phyloP scores from a whole-genome alignment of 1,140 invertebrate species.

The Philopotamus ludificatus region DNA sequence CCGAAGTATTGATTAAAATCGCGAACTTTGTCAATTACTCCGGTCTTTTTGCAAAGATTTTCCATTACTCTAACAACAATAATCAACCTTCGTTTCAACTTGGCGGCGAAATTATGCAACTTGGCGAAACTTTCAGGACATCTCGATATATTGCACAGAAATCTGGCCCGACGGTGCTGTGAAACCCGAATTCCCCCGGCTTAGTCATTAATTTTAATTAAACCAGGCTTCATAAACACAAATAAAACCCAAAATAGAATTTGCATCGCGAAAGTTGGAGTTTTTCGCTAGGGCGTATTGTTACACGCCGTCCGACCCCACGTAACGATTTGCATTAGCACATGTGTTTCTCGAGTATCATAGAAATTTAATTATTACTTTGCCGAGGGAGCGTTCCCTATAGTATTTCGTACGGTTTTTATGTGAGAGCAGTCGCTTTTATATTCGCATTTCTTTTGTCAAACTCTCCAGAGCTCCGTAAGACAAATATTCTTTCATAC shows the following conservation, averaged over 20 bases:
- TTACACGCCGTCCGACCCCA: too few relatives aligned
- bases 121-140: not conserved
- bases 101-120: not conserved
- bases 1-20: too few relatives aligned
- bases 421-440: not conserved
- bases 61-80: not conserved
- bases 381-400: too few relatives aligned
- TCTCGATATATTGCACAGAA: not conserved
- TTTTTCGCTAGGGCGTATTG: too few relatives aligned
- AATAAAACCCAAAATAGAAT: not conserved
- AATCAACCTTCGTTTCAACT: not conserved
- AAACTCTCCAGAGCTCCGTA: not conserved
- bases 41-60: not conserved
- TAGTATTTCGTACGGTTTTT: too few relatives aligned
- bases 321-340: too few relatives aligned
- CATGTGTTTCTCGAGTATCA: too few relatives aligned
- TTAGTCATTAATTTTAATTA: not conserved
- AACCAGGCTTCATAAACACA: not conserved
- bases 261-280: too few relatives aligned
- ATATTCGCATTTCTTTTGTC: not conserved
- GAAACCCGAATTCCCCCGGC: not conserved
- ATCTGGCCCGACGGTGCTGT: not conserved
- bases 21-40: too few relatives aligned
- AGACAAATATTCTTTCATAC: not conserved
- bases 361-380: too few relatives aligned